These are phyloP conservation scores for Madoqua kirkii DNA, from an alignment of 2,113 vertebrate species.

Conservation along the genomic window DNA sequence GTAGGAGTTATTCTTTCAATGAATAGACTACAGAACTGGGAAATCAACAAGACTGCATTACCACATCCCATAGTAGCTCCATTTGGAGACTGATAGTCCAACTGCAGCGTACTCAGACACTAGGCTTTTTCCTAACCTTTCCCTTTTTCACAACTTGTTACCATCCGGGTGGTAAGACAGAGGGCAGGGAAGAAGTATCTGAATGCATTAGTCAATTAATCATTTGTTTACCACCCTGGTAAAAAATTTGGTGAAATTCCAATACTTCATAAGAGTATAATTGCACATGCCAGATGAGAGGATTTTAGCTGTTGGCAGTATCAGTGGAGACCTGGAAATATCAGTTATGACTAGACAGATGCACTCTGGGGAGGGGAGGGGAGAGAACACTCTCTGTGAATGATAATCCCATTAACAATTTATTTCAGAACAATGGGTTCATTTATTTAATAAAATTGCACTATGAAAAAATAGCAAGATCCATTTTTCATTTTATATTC, in stretches of 20 bases:
- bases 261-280: background rate
- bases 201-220: background rate
- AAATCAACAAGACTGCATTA: background rate
- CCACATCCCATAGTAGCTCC: background rate
- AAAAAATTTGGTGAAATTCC: background rate
- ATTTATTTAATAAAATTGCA: background rate
- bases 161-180: background rate
- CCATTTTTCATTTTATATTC: background rate
- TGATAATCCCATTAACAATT: background rate
- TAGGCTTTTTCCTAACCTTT: background rate
- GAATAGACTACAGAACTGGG: background rate
- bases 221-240: background rate
- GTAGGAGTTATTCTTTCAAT: background rate
- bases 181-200: background rate
- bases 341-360: background rate
- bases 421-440: background rate
- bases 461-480: background rate
- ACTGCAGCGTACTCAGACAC: background rate
- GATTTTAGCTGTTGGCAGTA: background rate
- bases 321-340: background rate
- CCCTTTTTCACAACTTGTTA: background rate
- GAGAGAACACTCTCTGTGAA: background rate
- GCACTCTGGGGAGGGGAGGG: accelerated
- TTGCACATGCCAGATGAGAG: background rate
- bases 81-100: background rate